These are phyloP conservation scores for Thaumetopoea pityocampa DNA, from an alignment of 1,140 invertebrate genomes.

Conservation along the genomic window DNA sequence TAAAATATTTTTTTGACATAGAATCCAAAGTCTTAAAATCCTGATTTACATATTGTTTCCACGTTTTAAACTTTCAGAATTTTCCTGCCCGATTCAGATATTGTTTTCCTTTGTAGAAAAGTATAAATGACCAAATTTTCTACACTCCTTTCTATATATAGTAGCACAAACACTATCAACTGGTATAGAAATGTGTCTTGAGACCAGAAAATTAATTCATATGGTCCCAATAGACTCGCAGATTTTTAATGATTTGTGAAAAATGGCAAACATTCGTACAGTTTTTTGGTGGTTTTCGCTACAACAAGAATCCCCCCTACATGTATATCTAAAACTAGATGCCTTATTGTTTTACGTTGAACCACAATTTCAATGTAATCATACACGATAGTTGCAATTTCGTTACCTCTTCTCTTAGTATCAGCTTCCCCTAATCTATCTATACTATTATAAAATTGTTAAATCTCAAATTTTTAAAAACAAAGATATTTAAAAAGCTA, in stretches of 20 bases:
- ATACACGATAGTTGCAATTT: constrained; percentile 36
- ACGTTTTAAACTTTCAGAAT: constrained; percentile 8
- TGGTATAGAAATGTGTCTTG: constrained; percentile 29
- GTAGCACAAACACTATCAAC: constrained; percentile 21
- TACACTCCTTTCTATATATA: too few species aligned
- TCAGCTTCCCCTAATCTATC: constrained; percentile 59
- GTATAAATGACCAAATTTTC: constrained; percentile 16
- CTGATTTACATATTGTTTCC: neutral
- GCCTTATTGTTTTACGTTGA: constrained; percentile 1
- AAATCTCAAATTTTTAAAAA: too few species aligned
- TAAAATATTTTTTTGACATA: too few species aligned
- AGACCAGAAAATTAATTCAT: constrained; percentile 23
- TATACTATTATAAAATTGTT: too few species aligned
- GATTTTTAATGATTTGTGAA: constrained; percentile 12
- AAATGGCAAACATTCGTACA: constrained; percentile 16
- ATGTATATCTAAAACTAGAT: constrained; percentile 20
- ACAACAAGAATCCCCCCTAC: constrained; percentile 18
- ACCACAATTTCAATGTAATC: constrained; percentile 24
- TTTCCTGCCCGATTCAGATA: constrained; percentile 15
- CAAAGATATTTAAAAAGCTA: too few species aligned
- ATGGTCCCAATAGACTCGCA: constrained; percentile 19
- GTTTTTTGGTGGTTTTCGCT: constrained; percentile 20
- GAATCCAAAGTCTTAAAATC: neutral
- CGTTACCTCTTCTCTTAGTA: constrained; percentile 45
- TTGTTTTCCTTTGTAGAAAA: constrained; percentile 19